Evolutionary conservation across 2,888 invertebrate species (phyloP), one percentile per base, ranked within the genome.

Genomic region (Furcula furcula): DNA sequence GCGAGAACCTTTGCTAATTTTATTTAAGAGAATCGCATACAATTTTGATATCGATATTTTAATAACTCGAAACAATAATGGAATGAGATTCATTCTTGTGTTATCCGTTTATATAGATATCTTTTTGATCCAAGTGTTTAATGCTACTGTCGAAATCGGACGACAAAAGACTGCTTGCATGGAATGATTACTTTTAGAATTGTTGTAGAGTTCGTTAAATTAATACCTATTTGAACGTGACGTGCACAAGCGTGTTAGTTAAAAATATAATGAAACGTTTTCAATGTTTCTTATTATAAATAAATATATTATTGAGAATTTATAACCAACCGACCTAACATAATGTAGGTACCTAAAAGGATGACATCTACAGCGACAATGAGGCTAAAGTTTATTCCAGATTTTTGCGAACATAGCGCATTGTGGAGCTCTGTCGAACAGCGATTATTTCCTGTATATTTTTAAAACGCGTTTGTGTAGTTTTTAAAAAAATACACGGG

Each of bases 101-200:
- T 6, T 25, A 44, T 40, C 31, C 29, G 40, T 54, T 40, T 37
- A 35, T 23, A 43, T 40, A 23, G 31, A 28, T 39, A 33, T 26
- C 29, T 14, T 9, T 34, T 30, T 36, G 26, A 29, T 18, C 22
- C 30, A 32, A 36, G n/a, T 21, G 32, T 30, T 16, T 37, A 43
- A 35, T 40, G 49, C 46, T 53, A 40, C 37, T 52, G 54, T 59
- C 55, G 52, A 55, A 46, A 36, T 23, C 40, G 61, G 51, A 56
- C 59, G 57, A 65, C 59, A 57, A 51, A 76, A 75, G 78, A 78
- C 76, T 78, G 77, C 78, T 75, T 77, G 72, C 66, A 67, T 64
- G 48, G 58, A 53, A 64, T 62, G 40, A 49, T 63, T 71, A 64
- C 48, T 56, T 53, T 60, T 55, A 65, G 53, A 57, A 40, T 26